Evolutionary conservation across 2,113 vertebrate species (phyloP).

Genomic region (Carettochelys insculpta): DNA sequence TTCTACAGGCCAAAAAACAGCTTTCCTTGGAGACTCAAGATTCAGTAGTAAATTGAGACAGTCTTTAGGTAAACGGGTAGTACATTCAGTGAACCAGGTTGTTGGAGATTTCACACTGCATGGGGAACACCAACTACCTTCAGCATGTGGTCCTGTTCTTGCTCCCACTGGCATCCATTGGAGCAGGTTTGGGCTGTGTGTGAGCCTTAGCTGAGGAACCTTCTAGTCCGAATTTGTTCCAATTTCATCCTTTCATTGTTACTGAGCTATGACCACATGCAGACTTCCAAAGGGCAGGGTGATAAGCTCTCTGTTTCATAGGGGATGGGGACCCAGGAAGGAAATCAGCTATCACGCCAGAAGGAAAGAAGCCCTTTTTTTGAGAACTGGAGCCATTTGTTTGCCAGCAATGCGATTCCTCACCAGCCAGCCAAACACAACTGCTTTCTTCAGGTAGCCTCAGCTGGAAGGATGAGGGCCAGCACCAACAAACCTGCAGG

Average conservation of each 20-base stretch:
- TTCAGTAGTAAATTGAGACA: neutral
- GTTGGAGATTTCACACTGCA: neutral
- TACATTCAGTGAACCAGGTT: neutral
- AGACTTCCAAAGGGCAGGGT: neutral
- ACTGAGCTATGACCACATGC: neutral
- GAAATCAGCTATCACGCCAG: neutral
- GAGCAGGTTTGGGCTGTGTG: neutral
- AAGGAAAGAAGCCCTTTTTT: neutral
- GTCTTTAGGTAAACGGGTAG: rapidly evolving
- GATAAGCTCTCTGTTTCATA: neutral
- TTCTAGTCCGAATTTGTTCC: neutral
- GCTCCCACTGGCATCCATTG: neutral
- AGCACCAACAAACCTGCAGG: neutral
- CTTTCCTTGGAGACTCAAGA: neutral
- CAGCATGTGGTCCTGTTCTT: neutral
- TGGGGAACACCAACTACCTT: neutral
- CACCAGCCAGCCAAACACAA: rapidly evolving
- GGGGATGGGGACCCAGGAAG: neutral
- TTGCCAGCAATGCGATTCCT: neutral
- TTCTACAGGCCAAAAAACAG: neutral
- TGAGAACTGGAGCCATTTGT: neutral
- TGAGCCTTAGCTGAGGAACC: neutral
- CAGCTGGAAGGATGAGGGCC: neutral
- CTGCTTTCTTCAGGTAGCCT: neutral
- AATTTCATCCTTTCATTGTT: neutral